phyloP scores from a whole-genome alignment of 1,140 invertebrate genomes.

The Drosophila equinoxialis region DNA sequence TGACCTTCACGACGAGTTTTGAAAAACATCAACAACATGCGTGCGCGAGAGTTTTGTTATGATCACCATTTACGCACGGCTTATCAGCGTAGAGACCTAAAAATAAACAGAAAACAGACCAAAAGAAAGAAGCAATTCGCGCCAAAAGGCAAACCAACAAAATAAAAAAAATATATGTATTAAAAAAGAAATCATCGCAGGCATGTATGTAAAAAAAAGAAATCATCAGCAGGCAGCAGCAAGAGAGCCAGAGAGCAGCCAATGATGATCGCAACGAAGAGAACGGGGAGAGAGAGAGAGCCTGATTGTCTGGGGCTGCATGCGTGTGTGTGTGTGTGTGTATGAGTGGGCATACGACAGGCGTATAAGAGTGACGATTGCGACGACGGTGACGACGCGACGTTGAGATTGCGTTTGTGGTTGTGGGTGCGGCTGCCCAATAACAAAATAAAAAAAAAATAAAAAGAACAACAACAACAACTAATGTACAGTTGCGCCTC shows the following conservation, averaged over 20 bases:
- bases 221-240: slow-evolving; percentile 36
- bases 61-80: slow-evolving; percentile 45
- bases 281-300: not conserved
- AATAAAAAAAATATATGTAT: not conserved
- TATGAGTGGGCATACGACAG: slow-evolving; percentile 58
- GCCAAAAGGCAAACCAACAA: slow-evolving; percentile 59
- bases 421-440: slow-evolving; percentile 66
- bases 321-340: slow-evolving; percentile 2
- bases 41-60: slow-evolving; percentile 59
- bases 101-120: slow-evolving; percentile 67
- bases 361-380: slow-evolving; percentile 62
- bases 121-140: slow-evolving; percentile 41
- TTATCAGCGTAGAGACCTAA: slow-evolving; percentile 69
- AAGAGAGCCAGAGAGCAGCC: slow-evolving; percentile 16
- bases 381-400: slow-evolving; percentile 26
- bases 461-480: slow-evolving; percentile 38
- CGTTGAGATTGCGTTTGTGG: slow-evolving; percentile 43
- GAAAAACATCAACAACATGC: slow-evolving; percentile 62
- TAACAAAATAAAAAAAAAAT: slow-evolving; percentile 19
- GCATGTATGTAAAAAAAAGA: slow-evolving; percentile 12
- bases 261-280: too few relatives aligned
- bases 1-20: slow-evolving; percentile 74
- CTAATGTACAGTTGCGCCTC: slow-evolving; percentile 56
- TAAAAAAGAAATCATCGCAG: slow-evolving; percentile 32
- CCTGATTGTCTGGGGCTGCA: slow-evolving; percentile 22